Evolutionary conservation across 2,888 invertebrate species (phyloP).

Genomic region (Diaprepes abbreviatus): DNA sequence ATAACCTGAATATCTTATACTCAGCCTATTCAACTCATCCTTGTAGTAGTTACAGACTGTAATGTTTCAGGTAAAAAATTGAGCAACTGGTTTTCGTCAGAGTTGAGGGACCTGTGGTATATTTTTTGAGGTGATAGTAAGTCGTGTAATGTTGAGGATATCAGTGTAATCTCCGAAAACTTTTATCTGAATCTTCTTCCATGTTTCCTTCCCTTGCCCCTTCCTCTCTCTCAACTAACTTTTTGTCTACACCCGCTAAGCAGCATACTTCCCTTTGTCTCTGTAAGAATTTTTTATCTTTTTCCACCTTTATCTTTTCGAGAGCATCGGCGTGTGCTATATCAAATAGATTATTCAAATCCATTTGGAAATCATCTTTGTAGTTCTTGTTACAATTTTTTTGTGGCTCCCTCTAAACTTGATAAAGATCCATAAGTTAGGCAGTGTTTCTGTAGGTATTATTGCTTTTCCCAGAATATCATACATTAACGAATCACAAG

Average conservation of each 20-base stretch:
- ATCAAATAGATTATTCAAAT: slow-evolving; percentile 6
- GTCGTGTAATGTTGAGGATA: neutral
- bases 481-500: neutral
- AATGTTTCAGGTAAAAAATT: neutral
- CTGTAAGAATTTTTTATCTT: neutral
- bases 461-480: neutral
- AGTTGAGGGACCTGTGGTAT: too few species aligned
- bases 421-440: neutral
- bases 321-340: neutral
- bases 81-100: neutral
- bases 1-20: slow-evolving; percentile 50
- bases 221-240: neutral
- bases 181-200: neutral
- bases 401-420: neutral
- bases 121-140: too few species aligned
- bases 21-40: slow-evolving; percentile 23
- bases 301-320: neutral
- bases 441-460: neutral
- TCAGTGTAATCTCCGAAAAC: neutral
- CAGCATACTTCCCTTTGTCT: too few species aligned
- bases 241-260: too few species aligned
- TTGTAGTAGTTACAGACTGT: neutral
- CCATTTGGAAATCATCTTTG: neutral
- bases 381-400: neutral
- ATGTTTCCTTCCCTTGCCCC: neutral